Evolutionary conservation across 2,113 vertebrate species (phyloP).

Genomic region (Colinus virginianus): DNA sequence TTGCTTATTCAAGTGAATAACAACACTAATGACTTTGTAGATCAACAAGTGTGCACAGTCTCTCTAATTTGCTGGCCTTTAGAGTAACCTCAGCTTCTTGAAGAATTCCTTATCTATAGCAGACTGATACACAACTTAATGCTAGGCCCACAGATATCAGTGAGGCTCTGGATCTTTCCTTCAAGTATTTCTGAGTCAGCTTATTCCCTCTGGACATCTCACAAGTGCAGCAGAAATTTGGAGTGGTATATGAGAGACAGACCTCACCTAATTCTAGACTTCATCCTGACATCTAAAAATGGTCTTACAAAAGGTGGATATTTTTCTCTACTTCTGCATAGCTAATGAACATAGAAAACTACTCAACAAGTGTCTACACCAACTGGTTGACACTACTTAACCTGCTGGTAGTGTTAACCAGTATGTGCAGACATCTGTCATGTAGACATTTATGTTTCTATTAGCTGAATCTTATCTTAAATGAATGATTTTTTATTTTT

Average conservation of each 20-base stretch:
- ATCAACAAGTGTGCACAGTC: background rate
- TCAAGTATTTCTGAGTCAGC: background rate
- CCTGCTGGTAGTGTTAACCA: background rate
- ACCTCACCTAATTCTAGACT: background rate
- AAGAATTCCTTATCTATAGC: background rate
- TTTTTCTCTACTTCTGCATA: background rate
- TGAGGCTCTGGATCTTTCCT: background rate
- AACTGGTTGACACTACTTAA: background rate
- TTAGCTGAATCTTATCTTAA: background rate
- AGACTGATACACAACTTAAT: background rate
- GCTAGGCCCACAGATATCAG: accelerated
- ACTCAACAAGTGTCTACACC: background rate
- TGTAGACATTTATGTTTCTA: background rate
- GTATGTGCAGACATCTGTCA: background rate
- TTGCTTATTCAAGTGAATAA: background rate
- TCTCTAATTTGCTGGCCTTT: background rate
- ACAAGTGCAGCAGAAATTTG: background rate
- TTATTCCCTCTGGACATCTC: background rate
- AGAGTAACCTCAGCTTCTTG: background rate
- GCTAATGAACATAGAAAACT: background rate
- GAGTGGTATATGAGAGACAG: background rate
- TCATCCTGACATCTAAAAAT: background rate
- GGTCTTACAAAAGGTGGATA: background rate
- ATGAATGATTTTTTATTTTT: background rate
- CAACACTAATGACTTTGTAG: background rate